Base-by-base conservation (phyloP, 1,140 invertebrate genomes). In the Pseudachorutes palmiensis region DNA sequence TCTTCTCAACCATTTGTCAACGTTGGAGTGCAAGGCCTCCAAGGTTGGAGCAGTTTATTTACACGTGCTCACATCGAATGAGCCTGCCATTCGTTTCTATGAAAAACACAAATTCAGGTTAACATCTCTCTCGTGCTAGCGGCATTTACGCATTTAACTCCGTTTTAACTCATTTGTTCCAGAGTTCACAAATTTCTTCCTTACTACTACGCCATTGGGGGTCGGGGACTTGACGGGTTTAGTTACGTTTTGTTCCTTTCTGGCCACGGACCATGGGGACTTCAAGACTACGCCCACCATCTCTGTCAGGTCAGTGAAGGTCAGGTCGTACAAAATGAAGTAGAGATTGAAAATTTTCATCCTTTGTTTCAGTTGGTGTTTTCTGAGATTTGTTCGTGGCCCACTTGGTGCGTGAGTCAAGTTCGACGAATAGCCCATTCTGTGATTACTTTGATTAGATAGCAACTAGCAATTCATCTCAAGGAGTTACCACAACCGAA, bases 241-340 rank as follows among this genome's bases (percentile, higher is more conserved):
- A 94, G 91, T 9, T 98, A 98, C 79, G 94, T 97, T 31, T 85
- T 94, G 61, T 98, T 98, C 76, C 88, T 97, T 81, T 94, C 92
- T 55, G 94, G 94, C 32, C 91, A 96, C 80, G 91, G 92, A 66
- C 92, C 93, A 9, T 93, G 91, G 88, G 88, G 87, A 58, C 63
- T 84, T 1, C 66, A 68, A 41, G 69, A 73, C 24, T 73, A 76
- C 67, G 51, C 72, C 32, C 49, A 70, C 16, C 67, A 74, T 65
- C 70, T 70, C 51, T 73, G 65, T 63, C 55, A 71, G 60, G 72
- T 71, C 67, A 60, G 32, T 48, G 32, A n/a, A n/a, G 9, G 19
- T 48, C 5, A 32, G 5, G 41, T 28, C 24, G 9, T 19, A 3
- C 2, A 9, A 33, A 1, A 64, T n/a, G 32, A 36, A 29, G 33